Conservation (phyloP, 1,140 invertebrate species). For the Teleogryllus occipitalis region DNA sequence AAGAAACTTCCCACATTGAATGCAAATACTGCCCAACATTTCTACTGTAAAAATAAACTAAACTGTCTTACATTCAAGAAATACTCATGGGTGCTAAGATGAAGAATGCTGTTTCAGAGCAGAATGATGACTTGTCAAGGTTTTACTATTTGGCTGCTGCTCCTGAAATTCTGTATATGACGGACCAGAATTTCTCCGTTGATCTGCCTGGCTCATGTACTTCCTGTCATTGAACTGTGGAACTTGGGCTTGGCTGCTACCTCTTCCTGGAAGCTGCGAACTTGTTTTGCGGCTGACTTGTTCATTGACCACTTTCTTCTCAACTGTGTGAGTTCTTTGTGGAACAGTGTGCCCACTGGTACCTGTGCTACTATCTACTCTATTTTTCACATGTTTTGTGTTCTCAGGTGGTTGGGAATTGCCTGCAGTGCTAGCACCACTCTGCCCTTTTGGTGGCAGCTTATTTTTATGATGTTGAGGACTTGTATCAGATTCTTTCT, state of each 20-base stretch:
- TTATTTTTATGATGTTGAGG: not conserved
- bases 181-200: not conserved
- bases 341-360: not conserved
- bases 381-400: not conserved
- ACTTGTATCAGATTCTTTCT: not conserved
- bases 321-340: not conserved
- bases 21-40: not conserved
- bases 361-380: not conserved
- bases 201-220: not conserved
- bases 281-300: not conserved
- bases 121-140: not conserved
- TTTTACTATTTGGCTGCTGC: not conserved
- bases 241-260: not conserved
- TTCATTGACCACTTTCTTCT: not conserved
- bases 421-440: not conserved
- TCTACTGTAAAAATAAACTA: not conserved
- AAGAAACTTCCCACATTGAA: not conserved
- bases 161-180: not conserved
- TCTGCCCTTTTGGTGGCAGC: not conserved
- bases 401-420: not conserved
- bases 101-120: slow-evolving; percentile 10
- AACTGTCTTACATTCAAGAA: not conserved
- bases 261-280: not conserved
- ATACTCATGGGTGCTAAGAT: slow-evolving; percentile 11
- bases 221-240: not conserved